Base-by-base conservation (phyloP, 2,113 vertebrate genomes). In the Pachycephala philippinensis region DNA sequence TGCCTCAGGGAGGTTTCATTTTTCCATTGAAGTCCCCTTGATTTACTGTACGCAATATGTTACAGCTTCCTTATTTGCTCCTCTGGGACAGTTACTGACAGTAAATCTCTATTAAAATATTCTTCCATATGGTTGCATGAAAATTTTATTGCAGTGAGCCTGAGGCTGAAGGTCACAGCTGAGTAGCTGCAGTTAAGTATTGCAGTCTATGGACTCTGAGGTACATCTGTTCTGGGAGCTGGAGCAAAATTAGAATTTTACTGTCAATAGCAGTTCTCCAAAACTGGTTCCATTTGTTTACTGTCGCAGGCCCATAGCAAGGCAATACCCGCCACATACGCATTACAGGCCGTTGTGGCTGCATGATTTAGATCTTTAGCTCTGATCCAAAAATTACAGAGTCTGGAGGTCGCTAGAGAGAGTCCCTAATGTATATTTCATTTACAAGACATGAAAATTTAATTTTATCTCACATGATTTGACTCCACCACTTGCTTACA, bases 21-120 rank as follows among this genome's bases (percentile, higher is more conserved):
- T 98, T 98, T 98, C 97, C 95, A 98, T 98, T 98, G 98, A 98
- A 98, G 98, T 98, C 98, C 98, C 98, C 98, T 98, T 99, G 98
- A 99, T 99, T 99, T 99, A 99, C 98, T 98, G 98, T 98, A 98
- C 91, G 98, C 98, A 99, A 98, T 99, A 98, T 99, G 98, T 98
- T 98, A 98, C 98, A 98, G 98, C 98, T 99, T 98, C 98, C 98
- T 99, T 98, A 98, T 99, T 98, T 98, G 98, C 98, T 99, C 98
- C 98, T 98, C 97, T 98, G 98, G 98, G 98, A 98, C 97, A 97
- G 98, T 98, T 98, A 97, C 98, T 98, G 98, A 99, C 99, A 99
- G 99, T 99, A 99, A 99, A 99, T 99, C 99, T 99, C 99, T 98
- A 98, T 99, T 99, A 99, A 99, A 98, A 99, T 99, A 99, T 98